Evolutionary conservation across 37 sponge, comb jelly and placozoan species (phyloP).

Genomic region (Crambe crambe): DNA sequence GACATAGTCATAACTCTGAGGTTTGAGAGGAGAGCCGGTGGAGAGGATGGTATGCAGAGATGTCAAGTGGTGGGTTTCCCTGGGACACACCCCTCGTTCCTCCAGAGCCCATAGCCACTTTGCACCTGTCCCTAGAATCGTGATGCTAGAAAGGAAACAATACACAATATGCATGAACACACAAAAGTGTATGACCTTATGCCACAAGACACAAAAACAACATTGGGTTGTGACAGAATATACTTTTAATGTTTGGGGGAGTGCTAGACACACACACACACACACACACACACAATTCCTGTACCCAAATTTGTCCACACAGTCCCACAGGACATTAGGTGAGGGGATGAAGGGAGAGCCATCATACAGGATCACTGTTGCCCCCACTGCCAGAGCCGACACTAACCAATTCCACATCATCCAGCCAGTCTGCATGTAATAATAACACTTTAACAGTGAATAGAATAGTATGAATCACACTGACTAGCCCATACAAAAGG

Average conservation of each 20-base stretch:
- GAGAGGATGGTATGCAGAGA: conserved; percentile 93
- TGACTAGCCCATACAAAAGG: no score
- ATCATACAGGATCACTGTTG: conserved; percentile 91
- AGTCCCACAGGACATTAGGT: conserved; percentile 85
- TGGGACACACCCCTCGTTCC: conserved; percentile 45
- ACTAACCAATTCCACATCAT: conserved; percentile 99
- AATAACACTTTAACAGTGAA: no score
- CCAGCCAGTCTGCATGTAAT: conserved; percentile 85
- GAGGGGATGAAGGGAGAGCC: conserved; percentile 95
- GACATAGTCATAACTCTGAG: conserved; percentile 92
- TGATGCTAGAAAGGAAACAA: conserved; percentile 81
- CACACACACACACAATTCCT: no score
- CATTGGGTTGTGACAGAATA: background rate
- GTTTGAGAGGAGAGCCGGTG: conserved; percentile 95
- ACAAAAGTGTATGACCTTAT: no score
- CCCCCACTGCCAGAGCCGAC: conserved; percentile 83
- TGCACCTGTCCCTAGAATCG: conserved; percentile 94
- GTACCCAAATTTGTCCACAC: conserved; percentile 82
- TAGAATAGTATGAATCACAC: no score
- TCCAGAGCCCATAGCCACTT: conserved; percentile 91
- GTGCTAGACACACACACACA: no score
- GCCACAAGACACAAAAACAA: background rate
- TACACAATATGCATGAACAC: no score
- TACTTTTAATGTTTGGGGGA: no score
- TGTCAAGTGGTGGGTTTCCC: conserved; percentile 79